phyloP scores from a whole-genome alignment of 1,140 invertebrate species.

The Stratiolaelaps scimitus region DNA sequence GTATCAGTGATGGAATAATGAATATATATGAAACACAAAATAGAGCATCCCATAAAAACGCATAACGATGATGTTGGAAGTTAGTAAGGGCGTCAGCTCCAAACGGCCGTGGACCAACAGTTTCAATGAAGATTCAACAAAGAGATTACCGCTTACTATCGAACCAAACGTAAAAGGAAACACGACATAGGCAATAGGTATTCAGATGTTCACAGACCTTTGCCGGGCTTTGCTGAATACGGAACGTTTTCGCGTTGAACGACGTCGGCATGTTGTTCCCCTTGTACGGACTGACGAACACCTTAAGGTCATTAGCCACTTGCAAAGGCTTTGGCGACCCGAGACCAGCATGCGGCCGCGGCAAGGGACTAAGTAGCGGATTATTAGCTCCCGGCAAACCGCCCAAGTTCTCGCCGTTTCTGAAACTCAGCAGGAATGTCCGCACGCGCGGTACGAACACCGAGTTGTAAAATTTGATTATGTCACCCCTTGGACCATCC shows the following conservation, averaged over 20 bases:
- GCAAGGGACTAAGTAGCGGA: conserved; percentile 9
- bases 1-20: too few relatives aligned
- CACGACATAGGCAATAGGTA: too few relatives aligned
- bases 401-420: neutral
- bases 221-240: conserved; percentile 19
- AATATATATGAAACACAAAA: too few relatives aligned
- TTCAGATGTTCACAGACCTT: neutral
- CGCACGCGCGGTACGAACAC: conserved; percentile 8
- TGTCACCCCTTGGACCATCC: conserved; percentile 7
- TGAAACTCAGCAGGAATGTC: conserved; percentile 8
- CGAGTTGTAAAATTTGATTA: conserved; percentile 18
- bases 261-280: conserved; percentile 17
- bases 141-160: too few relatives aligned
- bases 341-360: neutral
- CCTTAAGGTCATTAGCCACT: conserved; percentile 10
- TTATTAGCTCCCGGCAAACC: neutral
- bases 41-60: too few relatives aligned
- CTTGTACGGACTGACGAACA: conserved; percentile 25
- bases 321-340: conserved; percentile 17
- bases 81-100: too few relatives aligned
- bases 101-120: too few relatives aligned
- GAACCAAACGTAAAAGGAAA: too few relatives aligned
- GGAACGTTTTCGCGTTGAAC: conserved; percentile 21
- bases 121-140: too few relatives aligned
- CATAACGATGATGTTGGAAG: too few relatives aligned